A percentile compares a stretch with the other conserved stretches of the same genome.
Evolutionary conservation across 2,888 invertebrate species (phyloP).

Genomic region (Omphaloscelis lunosa): DNA sequence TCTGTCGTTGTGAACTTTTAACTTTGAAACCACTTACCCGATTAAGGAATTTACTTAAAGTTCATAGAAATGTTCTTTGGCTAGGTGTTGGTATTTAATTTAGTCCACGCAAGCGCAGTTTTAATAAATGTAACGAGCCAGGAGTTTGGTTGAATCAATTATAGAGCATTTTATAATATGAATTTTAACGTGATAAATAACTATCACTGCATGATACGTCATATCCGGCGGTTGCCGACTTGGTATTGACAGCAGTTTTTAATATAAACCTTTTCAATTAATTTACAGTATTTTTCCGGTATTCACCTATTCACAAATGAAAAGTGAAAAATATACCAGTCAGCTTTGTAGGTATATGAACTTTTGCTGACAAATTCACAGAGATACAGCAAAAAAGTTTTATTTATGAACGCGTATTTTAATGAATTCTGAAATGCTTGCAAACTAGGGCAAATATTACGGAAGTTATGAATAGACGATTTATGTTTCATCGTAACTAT

Average conservation of each 20-base stretch:
- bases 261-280: background rate
- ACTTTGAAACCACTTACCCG: background rate
- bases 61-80: background rate
- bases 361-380: conserved; percentile 5
- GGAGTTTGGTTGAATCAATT: too few relatives aligned
- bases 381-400: conserved; percentile 18
- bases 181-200: too few relatives aligned
- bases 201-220: too few relatives aligned
- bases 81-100: background rate
- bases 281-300: background rate
- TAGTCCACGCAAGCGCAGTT: background rate
- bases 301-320: conserved; percentile 4
- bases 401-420: background rate
- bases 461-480: background rate
- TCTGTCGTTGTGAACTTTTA: background rate
- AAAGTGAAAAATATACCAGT: background rate
- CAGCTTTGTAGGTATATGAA: background rate
- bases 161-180: too few relatives aligned
- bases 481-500: background rate
- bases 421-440: conserved; percentile 1
- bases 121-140: background rate
- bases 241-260: too few relatives aligned
- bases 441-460: background rate
- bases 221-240: too few relatives aligned
- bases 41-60: background rate